Evolutionary conservation across 2,888 invertebrate species (phyloP), one percentile per base, ranked within the genome.

Genomic region (Pegoplata infirma): DNA sequence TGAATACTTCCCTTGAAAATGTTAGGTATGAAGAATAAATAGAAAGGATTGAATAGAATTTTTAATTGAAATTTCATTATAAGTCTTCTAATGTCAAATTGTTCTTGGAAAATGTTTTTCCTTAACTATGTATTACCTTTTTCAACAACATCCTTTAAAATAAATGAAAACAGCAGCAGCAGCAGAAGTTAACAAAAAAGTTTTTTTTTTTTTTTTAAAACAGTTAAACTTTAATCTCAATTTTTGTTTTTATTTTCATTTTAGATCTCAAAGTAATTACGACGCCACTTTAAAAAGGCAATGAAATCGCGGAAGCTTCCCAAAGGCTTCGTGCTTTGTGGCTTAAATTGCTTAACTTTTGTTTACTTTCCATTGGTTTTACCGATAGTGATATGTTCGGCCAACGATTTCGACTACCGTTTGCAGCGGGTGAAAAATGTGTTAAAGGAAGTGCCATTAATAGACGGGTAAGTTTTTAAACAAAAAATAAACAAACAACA

Each of bases 381-480:
- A 83, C 89, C 89, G 72, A 86, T 89, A 59, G 81, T 88, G 75
- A 82, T 84, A 87, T 88, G 88, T 82, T 84, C 87, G 78, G 87
- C 86, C 77, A 89, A 91, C 80, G 90, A 92, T 12, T 90, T 91
- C 82, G 91, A 90, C 8, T 92, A 91, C 14, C 91, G 91, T 87
- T 87, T 92, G 84, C 91, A 92, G 83, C 90, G 90, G 40, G 92
- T 92, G 69, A 89, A 91, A 78, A 90, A 91, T 86, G 91, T 92
- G 66, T 89, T 92, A 81, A 90, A 90, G 82, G 92, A 92, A 86
- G 92, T 92, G 84, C 92, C 92, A 69, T 90, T 92, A 84, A 92
- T 92, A 86, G 92, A 92, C 86, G 92, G 92, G 90, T 90, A 84
- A 89, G 89, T 86, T 68, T n/a, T n/a, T 32, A 21, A 77, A 46